Evolutionary conservation across 2,113 vertebrate genomes (phyloP).

Genomic region (Sakesphorus luctuosus): DNA sequence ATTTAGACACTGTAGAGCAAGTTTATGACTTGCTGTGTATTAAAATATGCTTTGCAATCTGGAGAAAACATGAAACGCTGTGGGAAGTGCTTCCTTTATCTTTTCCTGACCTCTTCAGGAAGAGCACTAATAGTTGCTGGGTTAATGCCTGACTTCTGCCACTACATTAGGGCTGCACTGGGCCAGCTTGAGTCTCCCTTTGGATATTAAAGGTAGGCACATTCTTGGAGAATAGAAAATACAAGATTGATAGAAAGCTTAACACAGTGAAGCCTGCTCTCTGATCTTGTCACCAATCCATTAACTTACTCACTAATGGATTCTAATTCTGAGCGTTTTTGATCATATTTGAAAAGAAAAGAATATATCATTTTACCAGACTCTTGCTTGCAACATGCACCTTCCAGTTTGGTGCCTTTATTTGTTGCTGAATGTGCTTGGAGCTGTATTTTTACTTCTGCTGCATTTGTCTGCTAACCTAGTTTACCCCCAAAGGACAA

Average conservation of each 20-base stretch:
- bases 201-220: neutral
- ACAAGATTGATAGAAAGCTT: neutral
- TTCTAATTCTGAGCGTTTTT: slow-evolving; percentile 2
- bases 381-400: neutral
- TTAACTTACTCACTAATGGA: neutral
- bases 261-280: neutral
- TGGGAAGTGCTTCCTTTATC: neutral
- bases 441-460: neutral
- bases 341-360: neutral
- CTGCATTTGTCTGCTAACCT: slow-evolving; percentile 9
- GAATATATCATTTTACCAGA: neutral
- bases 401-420: neutral
- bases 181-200: neutral
- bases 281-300: neutral
- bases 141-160: neutral
- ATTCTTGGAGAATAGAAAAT: neutral
- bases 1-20: neutral
- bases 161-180: neutral
- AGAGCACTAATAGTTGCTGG: neutral
- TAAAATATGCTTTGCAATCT: neutral
- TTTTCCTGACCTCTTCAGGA: neutral
- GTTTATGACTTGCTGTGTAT: neutral
- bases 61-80: neutral
- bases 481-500: slow-evolving; percentile 1
- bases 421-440: neutral